Percentiles rank a stretch among this genome's conserved stretches.
Evolutionary conservation across 2,888 invertebrate genomes (phyloP).

Genomic region (Argyresthia goedartella): DNA sequence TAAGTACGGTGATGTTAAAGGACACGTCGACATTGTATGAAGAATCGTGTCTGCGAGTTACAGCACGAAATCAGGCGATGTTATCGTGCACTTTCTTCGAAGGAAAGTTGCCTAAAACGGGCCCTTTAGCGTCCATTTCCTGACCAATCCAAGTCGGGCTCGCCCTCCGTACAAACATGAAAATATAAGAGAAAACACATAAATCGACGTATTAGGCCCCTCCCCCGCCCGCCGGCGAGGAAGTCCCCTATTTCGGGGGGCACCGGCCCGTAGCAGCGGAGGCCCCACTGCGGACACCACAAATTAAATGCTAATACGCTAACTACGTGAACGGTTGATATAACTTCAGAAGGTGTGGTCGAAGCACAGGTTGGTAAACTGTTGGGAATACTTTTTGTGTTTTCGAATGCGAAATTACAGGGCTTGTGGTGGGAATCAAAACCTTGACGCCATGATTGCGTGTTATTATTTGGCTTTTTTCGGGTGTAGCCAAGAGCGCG

Average conservation of each 20-base stretch:
- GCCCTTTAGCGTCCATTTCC: slow-evolving; percentile 9
- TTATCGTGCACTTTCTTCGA: not conserved
- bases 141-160: slow-evolving; percentile 32
- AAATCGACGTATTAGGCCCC: slow-evolving; percentile 23
- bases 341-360: slow-evolving; percentile 19
- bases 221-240: slow-evolving; percentile 50
- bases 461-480: not conserved
- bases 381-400: slow-evolving; percentile 1
- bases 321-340: slow-evolving; percentile 39
- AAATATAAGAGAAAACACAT: slow-evolving; percentile 29
- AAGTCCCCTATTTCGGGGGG: slow-evolving; percentile 62
- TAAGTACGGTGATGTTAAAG: too few relatives aligned
- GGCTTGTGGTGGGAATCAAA: not conserved
- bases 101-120: slow-evolving; percentile 22
- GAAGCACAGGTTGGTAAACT: not conserved
- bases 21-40: too few relatives aligned
- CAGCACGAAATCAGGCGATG: too few relatives aligned
- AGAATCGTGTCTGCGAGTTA: too few relatives aligned
- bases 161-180: slow-evolving; percentile 3
- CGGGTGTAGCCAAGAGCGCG: not conserved
- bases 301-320: slow-evolving; percentile 66
- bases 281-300: slow-evolving; percentile 34
- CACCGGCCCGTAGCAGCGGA: slow-evolving; percentile 62
- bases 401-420: slow-evolving; percentile 3
- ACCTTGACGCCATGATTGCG: not conserved